Evolutionary conservation across 1,140 invertebrate species (phyloP), one percentile per base, ranked within the genome.

Genomic region (Sarcophaga peregrina): DNA sequence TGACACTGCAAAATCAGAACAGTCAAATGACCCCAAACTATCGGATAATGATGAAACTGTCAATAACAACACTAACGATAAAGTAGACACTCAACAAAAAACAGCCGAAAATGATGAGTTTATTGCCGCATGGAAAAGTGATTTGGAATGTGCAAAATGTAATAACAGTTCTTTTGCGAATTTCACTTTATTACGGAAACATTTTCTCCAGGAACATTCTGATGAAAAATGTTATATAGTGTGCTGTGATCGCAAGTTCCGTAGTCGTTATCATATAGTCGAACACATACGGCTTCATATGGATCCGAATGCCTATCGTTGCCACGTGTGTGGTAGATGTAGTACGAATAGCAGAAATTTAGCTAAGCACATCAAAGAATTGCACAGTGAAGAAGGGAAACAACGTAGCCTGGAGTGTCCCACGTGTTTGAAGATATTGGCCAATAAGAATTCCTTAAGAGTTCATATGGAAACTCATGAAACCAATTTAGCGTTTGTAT

Each of bases 251-350:
- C 82, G 85, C 15, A 86, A 86, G 73, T 86, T 85, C 75, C 83
- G 83, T 45, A 84, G 85, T 25, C 82, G 85, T 0, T 84, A 83
- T 11, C 85, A 86, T 9, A 85, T 86, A 17, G 86, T 86, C 9
- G 86, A 87, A 54, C 86, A 87, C 54, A 84, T 87, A 37, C 84
- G 84, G 54, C 82, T 85, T 76, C 86, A 87, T 81, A 83, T 85
- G 82, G 83, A 87, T 84, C 86, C 86, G 20, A 76, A 86, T 11
- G 84, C 86, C 74, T 87, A 86, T 80, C 81, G 83, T 74, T 86
- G 62, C 20, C 25, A 73, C 15, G 48, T 78, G 45, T 84, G 83
- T 46, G 80, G 81, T 8, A 84, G 68, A 80, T 82, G 80, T 20
- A 54, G 80, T 58, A 76, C 81, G 0, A 82, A 82, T 54, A 72